Evolutionary conservation across 2,888 invertebrate genomes (phyloP).

Genomic region (Stenolophus ochropezus): DNA sequence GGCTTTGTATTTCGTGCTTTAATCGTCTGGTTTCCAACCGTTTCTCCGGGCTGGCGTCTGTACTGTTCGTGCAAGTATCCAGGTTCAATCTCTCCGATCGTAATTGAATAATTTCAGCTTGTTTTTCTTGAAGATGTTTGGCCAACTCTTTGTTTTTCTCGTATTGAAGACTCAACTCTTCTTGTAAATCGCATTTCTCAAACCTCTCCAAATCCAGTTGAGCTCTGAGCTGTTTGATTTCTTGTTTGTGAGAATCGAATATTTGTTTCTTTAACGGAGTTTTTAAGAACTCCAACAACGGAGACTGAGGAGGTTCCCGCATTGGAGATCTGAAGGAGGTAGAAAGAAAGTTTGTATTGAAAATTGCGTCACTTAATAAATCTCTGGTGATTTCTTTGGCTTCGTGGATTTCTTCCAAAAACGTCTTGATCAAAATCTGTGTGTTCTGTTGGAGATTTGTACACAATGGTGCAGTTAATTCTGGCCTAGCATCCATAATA

Average conservation of each 20-base stretch:
- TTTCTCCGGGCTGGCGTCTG: background rate
- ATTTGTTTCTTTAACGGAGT: slow-evolving; percentile 65
- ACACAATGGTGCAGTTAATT: slow-evolving; percentile 70
- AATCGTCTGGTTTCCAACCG: slow-evolving; percentile 69
- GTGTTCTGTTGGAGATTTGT: slow-evolving; percentile 66
- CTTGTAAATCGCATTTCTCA: slow-evolving; percentile 78
- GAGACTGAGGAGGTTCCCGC: slow-evolving; percentile 53
- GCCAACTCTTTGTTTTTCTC: slow-evolving; percentile 75
- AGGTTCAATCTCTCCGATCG: slow-evolving; percentile 68
- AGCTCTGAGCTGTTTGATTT: slow-evolving; percentile 75
- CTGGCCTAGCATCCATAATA: slow-evolving; percentile 69
- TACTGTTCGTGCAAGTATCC: slow-evolving; percentile 65
- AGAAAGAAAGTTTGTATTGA: background rate
- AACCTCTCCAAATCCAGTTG: slow-evolving; percentile 79
- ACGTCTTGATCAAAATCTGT: slow-evolving; percentile 69
- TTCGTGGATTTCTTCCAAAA: slow-evolving; percentile 67
- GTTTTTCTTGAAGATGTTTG: slow-evolving; percentile 71
- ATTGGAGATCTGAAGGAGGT: slow-evolving; percentile 12
- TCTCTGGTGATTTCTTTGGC: slow-evolving; percentile 64
- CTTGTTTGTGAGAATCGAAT: slow-evolving; percentile 60
- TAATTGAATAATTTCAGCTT: slow-evolving; percentile 70
- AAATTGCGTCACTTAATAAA: slow-evolving; percentile 65
- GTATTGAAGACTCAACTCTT: slow-evolving; percentile 76
- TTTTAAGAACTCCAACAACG: slow-evolving; percentile 69
- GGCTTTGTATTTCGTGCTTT: slow-evolving; percentile 74